Evolutionary conservation across 2,888 invertebrate species (phyloP).

Genomic region (Julus scanicus): DNA sequence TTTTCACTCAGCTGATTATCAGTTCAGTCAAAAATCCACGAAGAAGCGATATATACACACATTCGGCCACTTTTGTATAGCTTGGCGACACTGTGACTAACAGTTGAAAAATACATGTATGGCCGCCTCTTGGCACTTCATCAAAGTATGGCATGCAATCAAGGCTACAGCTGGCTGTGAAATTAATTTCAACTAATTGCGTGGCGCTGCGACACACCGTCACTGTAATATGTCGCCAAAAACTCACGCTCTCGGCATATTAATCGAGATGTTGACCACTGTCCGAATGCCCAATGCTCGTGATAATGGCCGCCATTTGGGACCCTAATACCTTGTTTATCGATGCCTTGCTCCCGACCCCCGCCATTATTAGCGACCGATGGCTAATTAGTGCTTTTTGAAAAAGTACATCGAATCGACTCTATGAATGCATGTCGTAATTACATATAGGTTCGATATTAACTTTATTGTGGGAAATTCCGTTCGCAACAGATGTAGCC

Average conservation of each 20-base stretch:
- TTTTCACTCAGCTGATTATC: background rate
- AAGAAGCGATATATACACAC: background rate
- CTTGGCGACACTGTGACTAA: background rate
- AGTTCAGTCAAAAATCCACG: background rate
- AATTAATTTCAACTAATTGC: constrained; percentile 7
- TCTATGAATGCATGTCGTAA: background rate
- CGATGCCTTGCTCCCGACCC: background rate
- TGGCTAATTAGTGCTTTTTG: constrained; percentile 1
- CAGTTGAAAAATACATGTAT: background rate
- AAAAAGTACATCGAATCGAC: background rate
- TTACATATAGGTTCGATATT: background rate
- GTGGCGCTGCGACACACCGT: background rate
- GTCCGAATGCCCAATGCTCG: background rate
- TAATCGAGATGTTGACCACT: background rate
- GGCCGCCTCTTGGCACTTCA: background rate
- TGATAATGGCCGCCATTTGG: background rate
- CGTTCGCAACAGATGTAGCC: background rate
- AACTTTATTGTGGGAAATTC: constrained; percentile 17
- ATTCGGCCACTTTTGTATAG: background rate
- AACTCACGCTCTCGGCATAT: background rate
- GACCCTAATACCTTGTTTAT: background rate
- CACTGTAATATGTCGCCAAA: background rate
- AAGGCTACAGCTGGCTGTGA: background rate
- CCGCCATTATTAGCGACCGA: background rate
- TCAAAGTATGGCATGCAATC: background rate